Evolutionary conservation across 2,113 vertebrate genomes (phyloP).

Genomic region (Amphiprion ocellaris): DNA sequence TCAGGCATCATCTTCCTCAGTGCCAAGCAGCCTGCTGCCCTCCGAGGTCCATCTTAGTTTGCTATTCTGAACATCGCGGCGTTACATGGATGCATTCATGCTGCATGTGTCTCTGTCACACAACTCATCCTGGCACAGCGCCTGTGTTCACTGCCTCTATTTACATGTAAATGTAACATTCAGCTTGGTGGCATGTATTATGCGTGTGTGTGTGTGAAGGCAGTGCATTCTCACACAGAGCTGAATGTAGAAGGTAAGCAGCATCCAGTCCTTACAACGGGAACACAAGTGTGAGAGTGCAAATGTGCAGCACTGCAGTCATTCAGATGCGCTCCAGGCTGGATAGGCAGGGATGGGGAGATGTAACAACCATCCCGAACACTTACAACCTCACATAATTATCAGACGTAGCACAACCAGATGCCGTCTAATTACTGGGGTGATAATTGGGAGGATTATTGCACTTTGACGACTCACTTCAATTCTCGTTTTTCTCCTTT

Average conservation of each 20-base stretch:
- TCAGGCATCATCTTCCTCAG: conserved; percentile 59
- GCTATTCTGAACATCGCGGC: conserved; percentile 27
- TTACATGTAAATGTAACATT: conserved; percentile 50
- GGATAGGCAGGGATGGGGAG: conserved; percentile 13
- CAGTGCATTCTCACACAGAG: conserved; percentile 40
- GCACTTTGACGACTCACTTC: conserved; percentile 58
- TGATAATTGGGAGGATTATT: conserved; percentile 66
- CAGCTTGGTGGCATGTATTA: conserved; percentile 44
- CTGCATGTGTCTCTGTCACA: conserved; percentile 26
- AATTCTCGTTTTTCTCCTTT: conserved; percentile 29
- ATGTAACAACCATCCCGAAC: conserved; percentile 42
- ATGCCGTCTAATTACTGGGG: conserved; percentile 68
- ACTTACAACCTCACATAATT: conserved; percentile 64
- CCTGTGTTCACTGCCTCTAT: conserved; percentile 7
- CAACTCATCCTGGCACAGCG: background rate
- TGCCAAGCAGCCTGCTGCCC: conserved; percentile 54
- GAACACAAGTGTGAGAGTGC: conserved; percentile 32
- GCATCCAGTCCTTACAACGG: conserved; percentile 50
- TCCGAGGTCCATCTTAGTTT: conserved; percentile 40
- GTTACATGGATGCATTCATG: conserved; percentile 17
- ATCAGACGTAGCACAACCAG: conserved; percentile 57
- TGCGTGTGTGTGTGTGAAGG: conserved; percentile 26
- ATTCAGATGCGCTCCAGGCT: conserved; percentile 43
- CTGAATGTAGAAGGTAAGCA: conserved; percentile 49
- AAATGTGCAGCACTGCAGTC: conserved; percentile 56